Evolutionary conservation across 1,140 invertebrate species (phyloP), one percentile per base, ranked within the genome.

Genomic region (Dolichoris vasculosae): DNA sequence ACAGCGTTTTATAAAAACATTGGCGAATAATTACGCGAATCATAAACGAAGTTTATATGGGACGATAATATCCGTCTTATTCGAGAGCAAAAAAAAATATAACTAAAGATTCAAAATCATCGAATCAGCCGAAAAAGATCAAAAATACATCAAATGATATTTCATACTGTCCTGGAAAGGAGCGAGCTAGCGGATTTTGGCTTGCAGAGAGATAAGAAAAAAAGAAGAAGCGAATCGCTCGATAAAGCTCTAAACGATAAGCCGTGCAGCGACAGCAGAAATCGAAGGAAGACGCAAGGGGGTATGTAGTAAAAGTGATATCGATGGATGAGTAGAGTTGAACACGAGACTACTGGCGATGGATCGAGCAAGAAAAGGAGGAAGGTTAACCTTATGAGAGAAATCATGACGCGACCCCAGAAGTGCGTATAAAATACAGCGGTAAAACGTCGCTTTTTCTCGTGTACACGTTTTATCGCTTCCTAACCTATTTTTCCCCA

Each of bases 261-360:
- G 82, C n/a, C 59, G 26, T 83, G 82, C 82, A 83, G 43, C 82
- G 82, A 83, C 82, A 77, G 82, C 82, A 77, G 43, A 83, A 83
- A 83, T 83, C 73, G 43, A 67, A 40, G 20, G 15, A 38, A 11
- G n/a, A 9, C 8, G n/a, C 20, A 20, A 35, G 30, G 32, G 32
- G 64, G 15, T 13, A 32, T 17, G 64, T 11, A 17, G 64, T 30
- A 35, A 35, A 35, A 67, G 64, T 35, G 9, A 67, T 32, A 64
- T 67, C 20, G 64, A 35, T 17, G 32, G 64, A 17, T 67, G 64
- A 67, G 64, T 59, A 67, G 64, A 35, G 11, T 67, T 17, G 64
- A 35, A 15, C 32, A 15, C 20, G 32, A 13, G 30, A 20, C 32
- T 59, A 59, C 23, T 26, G 3, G 2, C 26, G 13, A 26, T 23